Evolutionary conservation across 2,797 vertebrate species (phyloP), one percentile per base, ranked within the genome.

Genomic region (Benthosema pterotum): DNA sequence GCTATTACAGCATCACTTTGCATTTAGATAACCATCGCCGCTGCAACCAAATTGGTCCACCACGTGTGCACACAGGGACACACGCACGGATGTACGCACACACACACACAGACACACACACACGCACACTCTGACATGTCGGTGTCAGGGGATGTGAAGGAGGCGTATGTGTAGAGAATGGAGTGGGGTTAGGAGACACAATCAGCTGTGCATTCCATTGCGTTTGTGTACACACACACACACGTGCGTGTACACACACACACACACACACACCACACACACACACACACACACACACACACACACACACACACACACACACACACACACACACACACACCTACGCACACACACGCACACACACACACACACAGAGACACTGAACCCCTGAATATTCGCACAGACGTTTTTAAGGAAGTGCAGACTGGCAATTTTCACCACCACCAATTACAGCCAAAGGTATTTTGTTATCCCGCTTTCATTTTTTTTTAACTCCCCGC

Each of bases 1-100:
- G 84, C 90, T 90, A 90, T 91, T 92, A 89, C 82, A 85, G 85
- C 88, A 89, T 92, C 88, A 86, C 90, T 93, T 93, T 93, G 90
- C 91, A 93, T 93, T 92, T 93, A 93, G 87, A 92, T 92, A 92
- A 92, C 91, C 82, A 87, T 87, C 74, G 75, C 85, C 80, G 59
- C 80, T 74, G 70, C 71, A 78, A 38, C 79, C 78, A 90, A 90
- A 90, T 89, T 89, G 87, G 84, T 84, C 79, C 65, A 55, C 63
- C 42, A 65, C 45, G n/a, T 7, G n/a, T 4, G 13, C 45, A 6
- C 45, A 2, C 45, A 2, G 13, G 0, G 13, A 3, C 45, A 2
- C 45, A n/a, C 45, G 0, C 55, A 46, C 13, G n/a, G 17, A 45
- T 17, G n/a, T 42, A 14, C 55, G 8, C 42, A 45, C 42, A 46